A percentile compares a stretch with the other conserved stretches of the same genome.
phyloP scores from a whole-genome alignment of 1,140 invertebrate genomes.

The Scaptomyza graminum region DNA sequence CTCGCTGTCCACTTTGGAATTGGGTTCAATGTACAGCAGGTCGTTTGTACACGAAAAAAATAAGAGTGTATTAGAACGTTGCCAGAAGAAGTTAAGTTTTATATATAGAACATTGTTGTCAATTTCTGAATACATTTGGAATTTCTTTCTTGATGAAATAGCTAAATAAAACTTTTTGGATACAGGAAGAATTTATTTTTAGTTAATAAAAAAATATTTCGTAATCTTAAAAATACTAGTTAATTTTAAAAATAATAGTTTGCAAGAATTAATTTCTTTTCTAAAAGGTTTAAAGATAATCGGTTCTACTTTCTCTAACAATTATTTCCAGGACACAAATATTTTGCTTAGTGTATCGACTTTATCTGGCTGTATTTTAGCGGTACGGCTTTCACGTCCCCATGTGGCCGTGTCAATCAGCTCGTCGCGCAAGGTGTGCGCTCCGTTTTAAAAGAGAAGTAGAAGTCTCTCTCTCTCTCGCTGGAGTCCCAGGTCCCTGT shows the following conservation, averaged over 20 bases:
- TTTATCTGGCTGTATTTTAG: conserved; percentile 8
- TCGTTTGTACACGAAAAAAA: conserved; percentile 24
- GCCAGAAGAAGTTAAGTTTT: no score
- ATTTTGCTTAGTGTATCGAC: conserved; percentile 1
- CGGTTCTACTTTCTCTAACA: no score
- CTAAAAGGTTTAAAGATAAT: no score
- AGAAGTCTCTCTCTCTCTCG: conserved; percentile 2
- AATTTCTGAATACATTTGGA: no score
- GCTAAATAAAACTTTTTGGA: no score
- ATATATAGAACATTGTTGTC: no score
- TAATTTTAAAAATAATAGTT: no score
- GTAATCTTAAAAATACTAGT: no score
- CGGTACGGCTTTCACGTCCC: conserved; percentile 52
- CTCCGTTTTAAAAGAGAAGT: conserved; percentile 34
- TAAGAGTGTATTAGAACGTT: background rate
- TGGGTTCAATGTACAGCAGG: conserved; percentile 70
- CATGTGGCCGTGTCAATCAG: conserved; percentile 81
- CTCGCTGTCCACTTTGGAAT: background rate
- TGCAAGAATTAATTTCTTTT: no score
- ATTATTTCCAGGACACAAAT: background rate
- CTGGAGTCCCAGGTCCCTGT: conserved; percentile 20
- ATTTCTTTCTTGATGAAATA: no score
- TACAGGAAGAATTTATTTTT: no score
- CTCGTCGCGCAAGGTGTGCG: conserved; percentile 79
- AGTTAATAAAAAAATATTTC: no score